Evolutionary conservation across 2,888 invertebrate species (phyloP), one percentile per base, ranked within the genome.

Genomic region (Caenorhabditis sp.): DNA sequence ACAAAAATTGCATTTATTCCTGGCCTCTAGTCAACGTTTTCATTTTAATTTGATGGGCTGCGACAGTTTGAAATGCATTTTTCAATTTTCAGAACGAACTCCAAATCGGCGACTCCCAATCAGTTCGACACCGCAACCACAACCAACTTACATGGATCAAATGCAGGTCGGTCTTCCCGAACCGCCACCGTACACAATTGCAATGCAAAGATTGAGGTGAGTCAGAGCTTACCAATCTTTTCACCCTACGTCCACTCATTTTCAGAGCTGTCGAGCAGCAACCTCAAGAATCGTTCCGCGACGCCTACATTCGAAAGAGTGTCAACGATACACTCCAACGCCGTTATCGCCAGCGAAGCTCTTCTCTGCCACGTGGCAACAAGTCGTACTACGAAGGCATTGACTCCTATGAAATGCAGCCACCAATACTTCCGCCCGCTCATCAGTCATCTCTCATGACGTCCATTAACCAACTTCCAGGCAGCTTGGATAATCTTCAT

Each of bases 161-260:
- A 66, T 82, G 17, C 76, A 78, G 37, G 48, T n/a, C n/a, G n/a
- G 58, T 2, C 41, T 80, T 20, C 82, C 80, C 11, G 82, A 80
- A 15, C 84, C 84, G 3, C 84, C 84, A 20, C 76, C 82, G 8
- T 84, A 84, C 46, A 68, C 70, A 8, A 59, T 83, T 26, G 81
- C 84, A 4, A 68, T 83, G 65, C 82, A 82, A 50, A 46, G 82
- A 71, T 56, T 71, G 35, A 59, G 71, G 70, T 76, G 20, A 1
- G 35, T 1, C 1, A 2, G 15, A 11, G 0, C 4, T 30, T 8
- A 17, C 17, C 13, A n/a, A 52, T 26, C 4, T 48, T 35, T 17
- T 20, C n/a, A 11, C 15, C 15, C n/a, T 13, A 15, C 15, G 8
- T 27, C 30, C 4, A n/a, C 17, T 20, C 24, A 37, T 13, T 50